A percentile compares a stretch with the other conserved stretches of the same genome.
Evolutionary conservation across 2,797 vertebrate species (phyloP).

Genomic region (Cryptoprocta ferox): DNA sequence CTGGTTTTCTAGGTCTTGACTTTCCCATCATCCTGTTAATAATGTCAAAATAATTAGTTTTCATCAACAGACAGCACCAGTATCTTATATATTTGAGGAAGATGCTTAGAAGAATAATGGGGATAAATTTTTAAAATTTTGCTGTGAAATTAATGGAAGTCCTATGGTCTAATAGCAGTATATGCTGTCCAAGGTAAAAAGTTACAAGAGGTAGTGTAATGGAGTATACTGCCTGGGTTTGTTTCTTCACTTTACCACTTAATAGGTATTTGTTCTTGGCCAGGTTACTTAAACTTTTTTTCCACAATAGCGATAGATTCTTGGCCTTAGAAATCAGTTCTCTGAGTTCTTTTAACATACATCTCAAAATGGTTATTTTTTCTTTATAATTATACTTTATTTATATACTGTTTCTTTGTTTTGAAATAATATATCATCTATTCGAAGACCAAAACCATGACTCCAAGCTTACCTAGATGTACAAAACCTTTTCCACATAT

Average conservation of each 20-base stretch:
- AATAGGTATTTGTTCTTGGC: background rate
- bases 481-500: background rate
- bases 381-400: slow-evolving; percentile 22
- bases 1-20: background rate
- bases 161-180: background rate
- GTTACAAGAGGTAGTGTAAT: background rate
- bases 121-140: background rate
- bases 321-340: background rate
- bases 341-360: slow-evolving; percentile 13
- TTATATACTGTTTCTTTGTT: background rate
- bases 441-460: slow-evolving; percentile 24
- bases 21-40: background rate
- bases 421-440: background rate
- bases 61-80: background rate
- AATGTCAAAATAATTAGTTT: background rate
- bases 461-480: background rate
- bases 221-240: background rate
- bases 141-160: background rate
- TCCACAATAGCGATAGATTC: background rate
- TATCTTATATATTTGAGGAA: background rate
- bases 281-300: slow-evolving; percentile 27
- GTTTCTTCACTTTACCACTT: background rate
- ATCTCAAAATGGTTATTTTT: slow-evolving; percentile 39
- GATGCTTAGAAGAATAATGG: background rate
- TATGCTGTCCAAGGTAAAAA: background rate